Evolutionary conservation across 2,888 invertebrate species (phyloP), one percentile per base, ranked within the genome.

Genomic region (Deilephila elpenor): DNA sequence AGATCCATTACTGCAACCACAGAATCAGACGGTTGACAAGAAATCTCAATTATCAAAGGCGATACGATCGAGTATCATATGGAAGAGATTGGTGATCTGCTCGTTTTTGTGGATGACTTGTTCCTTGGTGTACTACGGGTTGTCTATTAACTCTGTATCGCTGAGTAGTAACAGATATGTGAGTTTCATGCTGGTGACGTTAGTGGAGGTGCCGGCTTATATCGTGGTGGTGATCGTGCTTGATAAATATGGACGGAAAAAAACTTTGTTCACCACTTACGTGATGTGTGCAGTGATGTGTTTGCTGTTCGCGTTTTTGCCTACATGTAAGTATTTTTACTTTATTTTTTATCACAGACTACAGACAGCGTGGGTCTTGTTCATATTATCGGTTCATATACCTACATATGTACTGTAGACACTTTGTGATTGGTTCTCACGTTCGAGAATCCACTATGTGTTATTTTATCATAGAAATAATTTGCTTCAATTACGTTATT

Each of bases 61-160:
- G 8, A 83, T 96, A 59, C 93, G 94, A 53, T 96, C 96, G 0
- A 90, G 89, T 71, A 95, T 95, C 44, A 94, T 97, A 44, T 92
- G 96, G 84, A 89, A 95, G 62, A 91, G 97, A 71, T 83, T 96
- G 74, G 72, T 96, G 37, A 96, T 96, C 70, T 97, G 97, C 77
- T 97, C 96, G 20, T 96, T 97, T 80, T 95, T 97, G 80, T 97
- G 97, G 97, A 95, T 97, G 80, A 96, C 97, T 0, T 97, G 97
- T 82, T 96, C 97, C 0, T 95, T 98, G 74, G 96, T 97, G 3
- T 98, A 97, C 86, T 98, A 97, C 79, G 98, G 98, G 0, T 86
- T 98, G 60, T 97, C 97, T 0, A 95, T 98, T 74, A 97, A 97
- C 88, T 96, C 98, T 0, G 97, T 97, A 8, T 95, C 96, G 0